Evolutionary conservation across 2,113 vertebrate genomes (phyloP).

Genomic region (Coracopsis vasa): DNA sequence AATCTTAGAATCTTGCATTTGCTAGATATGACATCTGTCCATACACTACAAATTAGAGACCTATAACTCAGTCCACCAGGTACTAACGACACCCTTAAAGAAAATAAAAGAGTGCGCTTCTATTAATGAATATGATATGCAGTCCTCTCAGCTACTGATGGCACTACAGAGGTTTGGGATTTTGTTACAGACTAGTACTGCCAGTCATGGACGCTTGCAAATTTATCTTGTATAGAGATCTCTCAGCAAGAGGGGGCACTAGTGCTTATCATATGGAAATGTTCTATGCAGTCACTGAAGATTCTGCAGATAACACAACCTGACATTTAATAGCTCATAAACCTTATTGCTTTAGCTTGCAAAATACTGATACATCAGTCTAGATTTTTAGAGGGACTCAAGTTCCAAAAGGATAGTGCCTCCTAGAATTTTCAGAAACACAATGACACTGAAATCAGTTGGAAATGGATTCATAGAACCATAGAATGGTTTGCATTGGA

Average conservation of each 20-base stretch:
- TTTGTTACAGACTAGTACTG: neutral
- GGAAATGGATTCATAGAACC: neutral
- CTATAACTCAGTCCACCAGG: neutral
- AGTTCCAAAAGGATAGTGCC: neutral
- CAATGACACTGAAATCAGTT: neutral
- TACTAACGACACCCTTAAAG: neutral
- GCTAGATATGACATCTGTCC: neutral
- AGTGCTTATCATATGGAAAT: neutral
- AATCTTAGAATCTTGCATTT: neutral
- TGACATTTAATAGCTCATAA: neutral
- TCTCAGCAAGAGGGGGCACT: constrained; percentile 36
- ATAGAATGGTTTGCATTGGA: neutral
- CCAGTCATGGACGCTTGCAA: neutral
- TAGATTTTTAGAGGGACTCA: neutral
- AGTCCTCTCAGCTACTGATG: neutral
- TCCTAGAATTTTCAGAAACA: neutral
- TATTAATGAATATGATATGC: neutral
- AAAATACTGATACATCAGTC: neutral
- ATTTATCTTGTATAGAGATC: neutral
- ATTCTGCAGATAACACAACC: neutral
- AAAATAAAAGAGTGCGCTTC: neutral
- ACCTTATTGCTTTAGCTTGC: neutral
- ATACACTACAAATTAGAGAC: neutral
- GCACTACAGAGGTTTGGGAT: neutral
- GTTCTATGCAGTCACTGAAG: neutral